Percentiles rank a stretch among this genome's conserved stretches.
These are phyloP conservation scores for Drosophila insularis DNA, from an alignment of 1,140 invertebrate species.

Conservation along the genomic window DNA sequence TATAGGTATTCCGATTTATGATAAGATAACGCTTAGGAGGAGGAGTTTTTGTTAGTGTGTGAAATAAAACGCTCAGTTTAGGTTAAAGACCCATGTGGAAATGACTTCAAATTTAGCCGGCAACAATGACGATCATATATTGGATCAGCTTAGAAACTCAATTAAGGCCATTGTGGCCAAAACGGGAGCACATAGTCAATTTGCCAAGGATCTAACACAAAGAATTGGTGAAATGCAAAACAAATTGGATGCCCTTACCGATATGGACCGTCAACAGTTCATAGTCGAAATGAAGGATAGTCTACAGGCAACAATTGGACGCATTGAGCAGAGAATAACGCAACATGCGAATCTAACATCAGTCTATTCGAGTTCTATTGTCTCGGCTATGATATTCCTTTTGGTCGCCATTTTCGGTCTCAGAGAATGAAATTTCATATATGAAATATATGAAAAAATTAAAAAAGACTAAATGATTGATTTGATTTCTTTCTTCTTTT, in stretches of 20 bases:
- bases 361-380: slow-evolving; percentile 65
- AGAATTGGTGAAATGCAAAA: slow-evolving; percentile 59
- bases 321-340: slow-evolving; percentile 57
- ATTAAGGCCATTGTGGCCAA: slow-evolving; percentile 67
- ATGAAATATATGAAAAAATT: background rate
- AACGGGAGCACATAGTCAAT: slow-evolving; percentile 65
- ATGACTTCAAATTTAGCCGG: slow-evolving; percentile 19
- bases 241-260: slow-evolving; percentile 62
- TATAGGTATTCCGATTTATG: slow-evolving; percentile 6
- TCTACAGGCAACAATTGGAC: slow-evolving; percentile 57
- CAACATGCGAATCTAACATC: slow-evolving; percentile 69
- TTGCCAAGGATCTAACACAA: slow-evolving; percentile 60
- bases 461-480: background rate
- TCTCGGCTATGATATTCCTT: slow-evolving; percentile 65
- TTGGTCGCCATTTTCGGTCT: slow-evolving; percentile 73
- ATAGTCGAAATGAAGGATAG: slow-evolving; percentile 67
- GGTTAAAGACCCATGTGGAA: slow-evolving; percentile 46
- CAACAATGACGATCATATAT: slow-evolving; percentile 39
- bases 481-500: slow-evolving; percentile 18
- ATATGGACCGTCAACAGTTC: slow-evolving; percentile 56
- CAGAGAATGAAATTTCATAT: slow-evolving; percentile 24
- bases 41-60: background rate
- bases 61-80: slow-evolving; percentile 25
- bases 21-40: slow-evolving; percentile 5
- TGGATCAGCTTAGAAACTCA: slow-evolving; percentile 64